Base-by-base conservation (phyloP, 2,797 vertebrate species). In the Jordanella pulchra region DNA sequence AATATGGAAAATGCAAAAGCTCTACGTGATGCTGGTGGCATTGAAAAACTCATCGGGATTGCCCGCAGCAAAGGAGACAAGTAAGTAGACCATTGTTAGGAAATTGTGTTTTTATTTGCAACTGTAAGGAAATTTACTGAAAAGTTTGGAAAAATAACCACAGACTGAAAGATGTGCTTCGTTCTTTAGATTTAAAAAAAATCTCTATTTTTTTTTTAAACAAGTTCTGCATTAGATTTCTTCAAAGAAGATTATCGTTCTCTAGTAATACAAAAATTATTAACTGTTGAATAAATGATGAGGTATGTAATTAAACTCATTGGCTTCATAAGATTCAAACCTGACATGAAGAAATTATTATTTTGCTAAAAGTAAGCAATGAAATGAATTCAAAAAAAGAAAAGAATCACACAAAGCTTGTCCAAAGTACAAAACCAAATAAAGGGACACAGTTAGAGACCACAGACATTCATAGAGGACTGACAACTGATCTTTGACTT, bases 1-100 rank as follows among this genome's bases (percentile, higher is more conserved):
- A 99, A 99, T 92, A 99, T 99, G 98, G 98, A 99, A 94, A 99
- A 99, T 25, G 96, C 98, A 94, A 99, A 99, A 94, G 98, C 97
- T 90, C 95, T 99, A 89, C 95, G 98, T 55, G 98, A 99, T 44
- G 97, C 98, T 2, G 98, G 98, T 0, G 98, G 98, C 89, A 99
- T 99, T 35, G 98, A 99, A 91, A 99, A 99, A 92, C 93, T 99
- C 86, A 98, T 99, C 58, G 95, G 97, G 93, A 98, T 99, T 78
- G 97, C 97, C 78, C 97, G 98, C 89, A 99, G 98, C 95, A 99
- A 99, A 96, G 98, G 98, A 95, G 98, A 99, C 91, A 99, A 99
- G 98, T 99, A 93, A 85, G 97, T 89, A 92, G 92, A 88, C 93
- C 92, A 94, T 30, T 0, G 4, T 69, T 58, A 17, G 11, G 6